A percentile compares a stretch with the other conserved stretches of the same genome.
Conservation (phyloP, 1,140 invertebrate genomes). For the Brachionus paranguensis region DNA sequence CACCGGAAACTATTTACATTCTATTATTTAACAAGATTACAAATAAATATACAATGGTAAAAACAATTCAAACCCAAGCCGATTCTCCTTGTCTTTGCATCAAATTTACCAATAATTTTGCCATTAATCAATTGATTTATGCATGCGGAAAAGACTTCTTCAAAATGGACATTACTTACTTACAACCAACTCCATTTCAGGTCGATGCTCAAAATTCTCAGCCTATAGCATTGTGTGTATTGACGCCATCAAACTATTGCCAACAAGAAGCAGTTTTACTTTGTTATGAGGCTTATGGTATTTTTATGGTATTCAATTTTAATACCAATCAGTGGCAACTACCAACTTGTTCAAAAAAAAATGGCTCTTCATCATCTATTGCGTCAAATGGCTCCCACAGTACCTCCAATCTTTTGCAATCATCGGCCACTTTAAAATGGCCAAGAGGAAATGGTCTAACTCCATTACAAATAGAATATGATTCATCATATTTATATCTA, state of each 20-base stretch:
- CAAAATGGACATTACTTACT: slow-evolving; percentile 25
- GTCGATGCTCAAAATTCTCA: not conserved
- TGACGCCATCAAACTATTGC: slow-evolving; percentile 25
- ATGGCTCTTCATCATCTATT: slow-evolving; percentile 23
- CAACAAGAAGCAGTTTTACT: slow-evolving; percentile 16
- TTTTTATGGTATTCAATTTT: slow-evolving; percentile 33
- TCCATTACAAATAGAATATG: slow-evolving; percentile 36
- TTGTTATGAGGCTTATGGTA: slow-evolving; percentile 19
- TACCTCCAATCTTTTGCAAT: not conserved
- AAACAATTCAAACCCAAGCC: slow-evolving; percentile 26
- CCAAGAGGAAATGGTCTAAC: slow-evolving; percentile 29
- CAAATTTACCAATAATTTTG: slow-evolving; percentile 27
- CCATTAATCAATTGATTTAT: slow-evolving; percentile 31
- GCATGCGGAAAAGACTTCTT: slow-evolving; percentile 32
- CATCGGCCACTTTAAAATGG: slow-evolving; percentile 6
- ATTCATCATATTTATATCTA: slow-evolving; percentile 23
- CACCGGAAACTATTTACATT: slow-evolving; percentile 35
- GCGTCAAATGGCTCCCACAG: not conserved
- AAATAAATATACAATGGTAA: slow-evolving; percentile 32
- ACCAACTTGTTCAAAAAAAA: not conserved
- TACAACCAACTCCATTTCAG: not conserved
- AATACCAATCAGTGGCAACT: slow-evolving; percentile 33
- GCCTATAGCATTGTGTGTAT: slow-evolving; percentile 3
- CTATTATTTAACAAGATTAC: slow-evolving; percentile 21
- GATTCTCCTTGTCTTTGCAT: slow-evolving; percentile 34